Conservation (phyloP, 2,888 invertebrate genomes). For the Criorhina ranunculi region DNA sequence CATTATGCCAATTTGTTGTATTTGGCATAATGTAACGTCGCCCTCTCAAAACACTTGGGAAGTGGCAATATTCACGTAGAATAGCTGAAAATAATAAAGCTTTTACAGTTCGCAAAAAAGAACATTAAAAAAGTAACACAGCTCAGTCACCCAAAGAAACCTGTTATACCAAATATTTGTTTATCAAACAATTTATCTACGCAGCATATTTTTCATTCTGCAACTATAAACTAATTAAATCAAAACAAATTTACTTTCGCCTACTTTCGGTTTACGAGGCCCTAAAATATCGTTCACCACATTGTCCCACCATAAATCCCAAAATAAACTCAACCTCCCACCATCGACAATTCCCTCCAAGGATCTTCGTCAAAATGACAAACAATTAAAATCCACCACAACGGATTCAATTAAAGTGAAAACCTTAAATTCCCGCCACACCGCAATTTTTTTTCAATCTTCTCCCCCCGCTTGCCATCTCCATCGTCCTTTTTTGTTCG, state of each 20-base stretch:
- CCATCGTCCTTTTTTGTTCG: slow-evolving; percentile 21
- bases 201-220: not conserved
- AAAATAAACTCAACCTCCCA: slow-evolving; percentile 22
- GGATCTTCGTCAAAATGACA: slow-evolving; percentile 58
- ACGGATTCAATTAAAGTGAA: slow-evolving; percentile 57
- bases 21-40: too few species aligned
- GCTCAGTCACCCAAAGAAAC: too few species aligned
- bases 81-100: too few species aligned
- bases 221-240: not conserved
- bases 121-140: too few species aligned
- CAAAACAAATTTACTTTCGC: not conserved
- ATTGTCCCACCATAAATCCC: not conserved
- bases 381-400: slow-evolving; percentile 65
- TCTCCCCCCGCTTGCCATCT: slow-evolving; percentile 12
- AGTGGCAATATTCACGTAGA: too few species aligned
- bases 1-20: too few species aligned
- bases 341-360: not conserved
- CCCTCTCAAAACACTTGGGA: too few species aligned
- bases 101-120: too few species aligned
- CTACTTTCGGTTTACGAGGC: too few species aligned
- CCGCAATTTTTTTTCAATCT: slow-evolving; percentile 34
- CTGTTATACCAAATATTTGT: too few species aligned
- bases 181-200: too few species aligned
- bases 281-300: not conserved
- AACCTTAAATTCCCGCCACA: slow-evolving; percentile 24